Base-by-base conservation (phyloP, 1,140 invertebrate genomes). In the Mizuhopecten yessoensis region DNA sequence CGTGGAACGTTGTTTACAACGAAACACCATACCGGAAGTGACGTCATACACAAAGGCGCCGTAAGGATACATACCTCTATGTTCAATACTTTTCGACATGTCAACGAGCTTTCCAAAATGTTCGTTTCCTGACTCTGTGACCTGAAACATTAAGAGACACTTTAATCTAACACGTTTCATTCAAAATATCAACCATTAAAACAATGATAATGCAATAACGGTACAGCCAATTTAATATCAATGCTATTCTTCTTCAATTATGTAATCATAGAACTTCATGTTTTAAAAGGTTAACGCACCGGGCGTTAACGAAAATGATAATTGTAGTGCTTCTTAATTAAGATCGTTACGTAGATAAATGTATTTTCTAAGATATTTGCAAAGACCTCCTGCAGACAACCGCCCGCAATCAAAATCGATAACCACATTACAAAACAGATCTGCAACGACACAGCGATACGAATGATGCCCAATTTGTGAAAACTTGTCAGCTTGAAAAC, bases 351-450 rank as follows among this genome's bases (percentile, higher is more conserved):
- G 23, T 75, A 9, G 57, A 75, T 75, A 75, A 75, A 29, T 75
- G 57, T 75, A 23, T 75, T 75, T 75, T 29, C 9, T 75, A 75
- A 75, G 57, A 75, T 75, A 75, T n/a, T 75, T 75, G 3, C 17
- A n/a, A 75, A 75, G 9, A 75, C 57, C 57, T 29, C 57, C 57
- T 75, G 57, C 57, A 75, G 57, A 75, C 57, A n/a, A 29, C 57
- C 57, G 15, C 57, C 5, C 5, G 57, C 17, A 29, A n/a, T 75
- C 20, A n/a, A 13, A 75, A 75, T 75, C 57, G 23, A 75, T 75
- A 75, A 9, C 3, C 0, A 9, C 57, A 75, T 3, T 11, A 75
- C 3, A 75, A 29, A 75, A 75, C 2, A n/a, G 9, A 45, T 75
- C 9, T 29, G 17, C 9, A 17, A 75, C 9, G 57, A 75, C 17